These are phyloP conservation scores for Lanius ludovicianus DNA, from an alignment of 2,113 vertebrate species.

Conservation along the genomic window DNA sequence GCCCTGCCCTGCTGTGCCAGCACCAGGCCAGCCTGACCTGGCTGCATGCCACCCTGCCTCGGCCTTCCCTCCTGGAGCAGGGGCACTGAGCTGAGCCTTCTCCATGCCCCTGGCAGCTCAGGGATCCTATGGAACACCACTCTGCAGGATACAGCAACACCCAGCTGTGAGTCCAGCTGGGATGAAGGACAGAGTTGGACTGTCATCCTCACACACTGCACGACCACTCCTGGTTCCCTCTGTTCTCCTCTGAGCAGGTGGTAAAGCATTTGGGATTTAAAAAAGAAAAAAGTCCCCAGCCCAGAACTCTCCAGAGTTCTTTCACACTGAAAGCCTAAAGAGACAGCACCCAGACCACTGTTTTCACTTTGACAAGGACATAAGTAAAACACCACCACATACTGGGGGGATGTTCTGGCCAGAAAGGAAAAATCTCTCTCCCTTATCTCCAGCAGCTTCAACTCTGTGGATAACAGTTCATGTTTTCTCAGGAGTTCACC, in stretches of 20 bases:
- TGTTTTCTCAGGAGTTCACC: not conserved
- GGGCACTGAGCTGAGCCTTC: fast-evolving
- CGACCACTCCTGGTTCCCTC: not conserved
- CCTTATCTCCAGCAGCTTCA: not conserved
- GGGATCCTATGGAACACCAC: not conserved
- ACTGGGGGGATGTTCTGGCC: fast-evolving
- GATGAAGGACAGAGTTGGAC: fast-evolving
- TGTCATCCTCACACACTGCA: fast-evolving
- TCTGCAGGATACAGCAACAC: not conserved
- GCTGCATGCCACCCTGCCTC: not conserved
- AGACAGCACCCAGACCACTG: not conserved
- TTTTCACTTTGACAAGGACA: not conserved
- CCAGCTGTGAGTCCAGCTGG: not conserved
- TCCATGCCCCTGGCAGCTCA: fast-evolving
- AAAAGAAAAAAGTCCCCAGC: not conserved
- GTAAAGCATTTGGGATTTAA: not conserved
- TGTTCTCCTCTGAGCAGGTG: fast-evolving
- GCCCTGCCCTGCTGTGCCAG: not conserved
- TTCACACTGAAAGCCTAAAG: not conserved
- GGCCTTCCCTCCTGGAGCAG: fast-evolving
- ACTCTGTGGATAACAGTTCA: fast-evolving
- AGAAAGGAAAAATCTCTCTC: not conserved
- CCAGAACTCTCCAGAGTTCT: not conserved
- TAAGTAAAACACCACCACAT: fast-evolving
- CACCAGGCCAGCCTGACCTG: not conserved